Evolutionary conservation across 2,888 invertebrate species (phyloP).

Genomic region (Anticlea derivata): DNA sequence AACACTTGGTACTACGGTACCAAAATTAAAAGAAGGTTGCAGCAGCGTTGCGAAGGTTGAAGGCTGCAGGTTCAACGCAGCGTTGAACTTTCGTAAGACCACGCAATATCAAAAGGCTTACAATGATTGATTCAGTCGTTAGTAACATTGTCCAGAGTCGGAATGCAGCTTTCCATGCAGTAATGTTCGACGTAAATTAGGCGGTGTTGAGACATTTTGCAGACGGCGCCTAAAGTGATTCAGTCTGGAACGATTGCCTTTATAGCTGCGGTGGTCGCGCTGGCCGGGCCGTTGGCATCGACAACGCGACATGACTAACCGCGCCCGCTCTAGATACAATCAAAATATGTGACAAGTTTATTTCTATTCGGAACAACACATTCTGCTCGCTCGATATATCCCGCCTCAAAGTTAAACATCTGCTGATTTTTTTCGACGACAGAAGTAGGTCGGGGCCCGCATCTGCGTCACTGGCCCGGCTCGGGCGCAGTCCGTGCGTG

Average conservation of each 20-base stretch:
- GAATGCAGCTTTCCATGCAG: constrained; percentile 37
- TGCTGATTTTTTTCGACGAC: constrained; percentile 79
- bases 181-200: constrained; percentile 62
- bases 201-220: constrained; percentile 79
- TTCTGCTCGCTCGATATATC: constrained; percentile 78
- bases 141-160: constrained; percentile 31
- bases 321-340: constrained; percentile 82
- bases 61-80: too few species aligned
- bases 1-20: not conserved
- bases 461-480: constrained; percentile 73
- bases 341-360: constrained; percentile 84
- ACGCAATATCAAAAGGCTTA: not conserved
- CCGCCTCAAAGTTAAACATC: constrained; percentile 77
- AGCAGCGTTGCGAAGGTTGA: too few species aligned
- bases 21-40: too few species aligned
- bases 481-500: constrained; percentile 54
- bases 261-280: constrained; percentile 67
- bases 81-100: not conserved
- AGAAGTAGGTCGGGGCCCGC: constrained; percentile 82
- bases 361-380: constrained; percentile 82
- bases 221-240: constrained; percentile 81
- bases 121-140: constrained; percentile 21
- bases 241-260: constrained; percentile 79
- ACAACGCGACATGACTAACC: constrained; percentile 79
- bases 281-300: constrained; percentile 80